Evolutionary conservation across 2,888 invertebrate species (phyloP), one percentile per base, ranked within the genome.

Genomic region (Pristionchus japonicus): DNA sequence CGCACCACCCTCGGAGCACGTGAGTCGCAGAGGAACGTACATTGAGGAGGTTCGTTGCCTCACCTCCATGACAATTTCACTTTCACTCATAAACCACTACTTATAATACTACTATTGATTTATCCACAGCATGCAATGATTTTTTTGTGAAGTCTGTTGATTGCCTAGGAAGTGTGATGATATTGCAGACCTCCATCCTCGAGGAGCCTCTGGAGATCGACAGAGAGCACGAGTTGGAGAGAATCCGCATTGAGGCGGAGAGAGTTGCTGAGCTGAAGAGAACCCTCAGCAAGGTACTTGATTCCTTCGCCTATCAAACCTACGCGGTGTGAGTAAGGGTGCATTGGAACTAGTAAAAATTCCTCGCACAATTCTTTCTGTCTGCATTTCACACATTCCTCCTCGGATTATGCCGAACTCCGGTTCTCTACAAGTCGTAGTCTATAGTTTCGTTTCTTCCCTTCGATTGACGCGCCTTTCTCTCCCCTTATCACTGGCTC

Each of bases 161-260:
- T 11, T 15, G 23, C 15, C 57, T 37, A 20, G 7, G 17, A 23
- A 3, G 15, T 20, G 49, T 17, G 23, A 43, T 85, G 47, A 43
- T 17, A 7, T 23, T 86, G 0, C 86, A 70, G 86, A 67, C 34
- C 11, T 49, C 86, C 34, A 85, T 85, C 64, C 4, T 64, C 64
- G 85, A 85, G n/a, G 86, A 86, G 70, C 86, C 86, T 49, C 70
- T 86, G 15, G 86, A 86, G 20, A 67, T 86, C 49, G 86, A 86
- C 34, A 43, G 86, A 47, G 70, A 70, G 37, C 86, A 86, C 70
- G 86, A 86, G 70, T 20, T 70, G 3, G 86, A 86, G 70, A 86
- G 86, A 86, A 49, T 86, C n/a, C 70, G 47, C 34, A 64, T 49
- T 7, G 86, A 86, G 86, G 49, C 34, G 15, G 57, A 49, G 49